Evolutionary conservation across 1,140 invertebrate species (phyloP).

Genomic region (Lasaia peninsularis): DNA sequence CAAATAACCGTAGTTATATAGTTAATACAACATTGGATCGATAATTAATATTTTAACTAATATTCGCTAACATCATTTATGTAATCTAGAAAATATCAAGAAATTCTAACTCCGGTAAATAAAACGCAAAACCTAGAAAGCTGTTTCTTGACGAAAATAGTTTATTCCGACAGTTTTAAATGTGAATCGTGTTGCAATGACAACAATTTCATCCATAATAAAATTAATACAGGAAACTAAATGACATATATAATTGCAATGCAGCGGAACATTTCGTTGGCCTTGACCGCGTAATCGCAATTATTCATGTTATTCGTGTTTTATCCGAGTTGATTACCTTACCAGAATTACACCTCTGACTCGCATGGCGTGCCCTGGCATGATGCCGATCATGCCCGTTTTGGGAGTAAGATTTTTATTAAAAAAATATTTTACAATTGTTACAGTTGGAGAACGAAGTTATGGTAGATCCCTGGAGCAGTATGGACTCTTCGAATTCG

Average conservation of each 20-base stretch:
- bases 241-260: background rate
- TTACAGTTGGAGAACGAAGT: constrained; percentile 78
- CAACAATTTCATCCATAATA: background rate
- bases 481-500: constrained; percentile 75
- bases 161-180: too few species aligned
- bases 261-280: constrained; percentile 20
- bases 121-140: too few species aligned
- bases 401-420: background rate
- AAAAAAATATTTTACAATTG: constrained; percentile 33
- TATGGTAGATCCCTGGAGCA: constrained; percentile 76
- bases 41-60: background rate
- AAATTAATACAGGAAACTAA: background rate
- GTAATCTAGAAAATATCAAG: too few species aligned
- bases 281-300: constrained; percentile 46
- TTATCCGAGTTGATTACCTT: constrained; percentile 39
- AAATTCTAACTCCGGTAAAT: too few species aligned
- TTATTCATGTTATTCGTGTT: constrained; percentile 37
- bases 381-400: constrained; percentile 32
- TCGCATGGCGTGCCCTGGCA: too few species aligned
- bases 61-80: background rate
- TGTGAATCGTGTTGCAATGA: too few species aligned
- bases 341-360: constrained; percentile 23
- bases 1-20: constrained; percentile 23
- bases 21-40: background rate
- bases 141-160: too few species aligned